phyloP scores from a whole-genome alignment of 2,888 invertebrate species.

The Erebia palarica region DNA sequence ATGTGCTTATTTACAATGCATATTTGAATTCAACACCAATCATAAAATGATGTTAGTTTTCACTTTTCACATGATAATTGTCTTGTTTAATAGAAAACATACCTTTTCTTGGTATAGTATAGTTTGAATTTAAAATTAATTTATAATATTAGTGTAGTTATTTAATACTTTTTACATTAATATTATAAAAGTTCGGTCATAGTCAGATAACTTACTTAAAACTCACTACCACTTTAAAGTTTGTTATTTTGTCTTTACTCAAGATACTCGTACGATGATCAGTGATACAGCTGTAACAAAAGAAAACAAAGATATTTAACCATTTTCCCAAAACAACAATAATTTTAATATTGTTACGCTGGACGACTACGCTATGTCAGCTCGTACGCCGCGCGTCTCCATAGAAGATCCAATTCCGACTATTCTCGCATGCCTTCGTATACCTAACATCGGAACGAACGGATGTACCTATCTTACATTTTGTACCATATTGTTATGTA shows the following conservation, averaged over 20 bases:
- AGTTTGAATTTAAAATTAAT: background rate
- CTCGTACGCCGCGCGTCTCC: too few species aligned
- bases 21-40: too few species aligned
- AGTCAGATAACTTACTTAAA: background rate
- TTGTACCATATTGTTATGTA: too few species aligned
- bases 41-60: background rate
- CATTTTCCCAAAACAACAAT: too few species aligned
- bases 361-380: too few species aligned
- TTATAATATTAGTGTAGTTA: background rate
- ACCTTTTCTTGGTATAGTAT: background rate
- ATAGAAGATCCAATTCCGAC: too few species aligned
- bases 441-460: too few species aligned
- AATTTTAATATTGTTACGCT: too few species aligned
- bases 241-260: background rate
- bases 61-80: background rate
- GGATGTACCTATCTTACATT: too few species aligned
- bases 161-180: background rate
- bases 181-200: background rate
- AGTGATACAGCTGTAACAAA: background rate
- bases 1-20: too few species aligned
- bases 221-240: background rate
- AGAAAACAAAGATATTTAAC: background rate
- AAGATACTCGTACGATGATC: background rate
- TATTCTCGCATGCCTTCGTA: too few species aligned
- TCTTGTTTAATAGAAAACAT: too few species aligned